Conservation (phyloP, 2,797 vertebrate genomes). For the Pseudomugil tenellus region DNA sequence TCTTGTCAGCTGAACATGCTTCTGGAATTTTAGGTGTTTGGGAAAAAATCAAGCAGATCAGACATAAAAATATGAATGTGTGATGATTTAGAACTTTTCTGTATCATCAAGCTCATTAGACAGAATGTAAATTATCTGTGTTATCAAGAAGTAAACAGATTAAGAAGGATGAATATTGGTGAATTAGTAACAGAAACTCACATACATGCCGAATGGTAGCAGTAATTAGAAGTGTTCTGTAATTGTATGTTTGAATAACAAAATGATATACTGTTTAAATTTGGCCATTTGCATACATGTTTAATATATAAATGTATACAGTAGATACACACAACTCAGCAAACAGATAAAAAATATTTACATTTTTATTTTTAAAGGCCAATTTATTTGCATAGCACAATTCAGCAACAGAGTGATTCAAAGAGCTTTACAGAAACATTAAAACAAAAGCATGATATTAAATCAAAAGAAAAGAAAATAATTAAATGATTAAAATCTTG, state of each 20-base stretch:
- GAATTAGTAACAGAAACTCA: not conserved
- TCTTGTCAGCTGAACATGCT: slow-evolving; percentile 65
- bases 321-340: no score
- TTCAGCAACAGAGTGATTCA: no score
- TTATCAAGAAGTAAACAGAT: not conserved
- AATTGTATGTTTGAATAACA: not conserved
- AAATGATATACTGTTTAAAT: not conserved
- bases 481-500: no score
- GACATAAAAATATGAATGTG: slow-evolving; percentile 28
- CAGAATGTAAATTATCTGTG: not conserved
- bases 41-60: slow-evolving; percentile 43
- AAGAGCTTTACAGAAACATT: no score
- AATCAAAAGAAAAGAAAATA: no score
- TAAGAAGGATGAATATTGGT: not conserved
- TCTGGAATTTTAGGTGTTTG: slow-evolving; percentile 48
- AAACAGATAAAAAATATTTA: no score
- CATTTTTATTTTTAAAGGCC: no score
- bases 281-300: no score
- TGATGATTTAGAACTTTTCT: not conserved
- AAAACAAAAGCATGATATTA: no score
- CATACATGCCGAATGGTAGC: not conserved
- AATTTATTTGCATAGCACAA: no score
- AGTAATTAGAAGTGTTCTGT: not conserved
- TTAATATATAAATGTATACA: no score
- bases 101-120: not conserved